phyloP scores from a whole-genome alignment of 2,888 invertebrate genomes.

The Cabera pusaria region DNA sequence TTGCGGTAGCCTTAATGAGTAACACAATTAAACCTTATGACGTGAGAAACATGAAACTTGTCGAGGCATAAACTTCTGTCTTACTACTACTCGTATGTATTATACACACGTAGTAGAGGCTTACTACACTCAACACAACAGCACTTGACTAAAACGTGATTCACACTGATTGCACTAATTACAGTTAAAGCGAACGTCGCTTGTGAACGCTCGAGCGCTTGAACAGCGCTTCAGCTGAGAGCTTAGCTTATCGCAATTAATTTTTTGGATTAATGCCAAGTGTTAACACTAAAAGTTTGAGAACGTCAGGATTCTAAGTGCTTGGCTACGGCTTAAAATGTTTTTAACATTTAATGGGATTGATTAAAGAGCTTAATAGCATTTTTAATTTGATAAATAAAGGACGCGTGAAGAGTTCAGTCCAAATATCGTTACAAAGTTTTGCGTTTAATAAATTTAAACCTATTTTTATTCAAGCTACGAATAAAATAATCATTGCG shows the following conservation, averaged over 20 bases:
- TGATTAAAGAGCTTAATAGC: too few relatives aligned
- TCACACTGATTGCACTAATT: slow-evolving; percentile 71
- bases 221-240: slow-evolving; percentile 38
- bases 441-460: too few relatives aligned
- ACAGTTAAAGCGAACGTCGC: slow-evolving; percentile 50
- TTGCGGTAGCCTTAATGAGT: too few relatives aligned
- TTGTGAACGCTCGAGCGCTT: slow-evolving; percentile 30
- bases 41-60: not conserved
- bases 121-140: slow-evolving; percentile 44
- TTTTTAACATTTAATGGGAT: not conserved
- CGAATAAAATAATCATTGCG: too few relatives aligned
- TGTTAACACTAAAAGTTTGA: slow-evolving; percentile 37
- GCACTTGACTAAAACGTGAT: slow-evolving; percentile 67
- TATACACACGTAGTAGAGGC: slow-evolving; percentile 12
- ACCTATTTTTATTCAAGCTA: too few relatives aligned
- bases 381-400: too few relatives aligned
- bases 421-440: too few relatives aligned
- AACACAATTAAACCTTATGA: too few relatives aligned
- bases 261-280: slow-evolving; percentile 75
- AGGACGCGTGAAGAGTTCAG: too few relatives aligned
- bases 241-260: slow-evolving; percentile 63
- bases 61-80: too few relatives aligned
- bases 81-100: not conserved
- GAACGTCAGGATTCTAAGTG: slow-evolving; percentile 17
- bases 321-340: too few relatives aligned